Conservation (phyloP, 1,140 invertebrate species). For the Linepithema humile region DNA sequence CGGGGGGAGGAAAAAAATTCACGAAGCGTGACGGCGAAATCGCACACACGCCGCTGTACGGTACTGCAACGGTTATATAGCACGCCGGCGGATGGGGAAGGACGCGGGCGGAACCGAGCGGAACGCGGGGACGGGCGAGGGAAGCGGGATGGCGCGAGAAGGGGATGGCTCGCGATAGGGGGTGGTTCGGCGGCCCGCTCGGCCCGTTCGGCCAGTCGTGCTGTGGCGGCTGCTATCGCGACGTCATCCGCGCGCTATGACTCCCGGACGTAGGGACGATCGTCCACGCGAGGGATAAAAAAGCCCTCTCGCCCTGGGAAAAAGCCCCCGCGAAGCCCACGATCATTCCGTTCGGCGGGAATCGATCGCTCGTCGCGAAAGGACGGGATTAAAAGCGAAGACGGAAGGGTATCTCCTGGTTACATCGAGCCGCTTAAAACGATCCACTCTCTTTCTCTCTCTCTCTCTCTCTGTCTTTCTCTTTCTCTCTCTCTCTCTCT, state of each 20-base stretch:
- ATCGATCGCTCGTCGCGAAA: neutral
- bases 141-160: conserved; percentile 57
- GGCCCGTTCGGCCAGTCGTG: conserved; percentile 80
- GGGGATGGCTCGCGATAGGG: conserved; percentile 70
- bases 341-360: neutral
- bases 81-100: neutral
- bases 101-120: conserved; percentile 52
- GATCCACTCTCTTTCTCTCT: neutral
- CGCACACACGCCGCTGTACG: neutral
- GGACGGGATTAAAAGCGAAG: conserved; percentile 7
- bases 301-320: too few species aligned
- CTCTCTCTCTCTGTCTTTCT: neutral
- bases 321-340: neutral
- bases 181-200: conserved; percentile 37
- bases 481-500: neutral
- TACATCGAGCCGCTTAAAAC: conserved; percentile 29
- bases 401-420: conserved; percentile 39
- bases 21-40: neutral
- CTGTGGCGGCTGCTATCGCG: conserved; percentile 72
- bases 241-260: conserved; percentile 56
- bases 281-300: conserved; percentile 11
- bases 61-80: conserved; percentile 29
- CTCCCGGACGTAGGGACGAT: neutral
- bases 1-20: neutral
- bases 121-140: too few species aligned